Percentiles rank a stretch among this genome's conserved stretches.
phyloP scores from a whole-genome alignment of 2,113 vertebrate genomes.

The Anser brachyrhynchus region DNA sequence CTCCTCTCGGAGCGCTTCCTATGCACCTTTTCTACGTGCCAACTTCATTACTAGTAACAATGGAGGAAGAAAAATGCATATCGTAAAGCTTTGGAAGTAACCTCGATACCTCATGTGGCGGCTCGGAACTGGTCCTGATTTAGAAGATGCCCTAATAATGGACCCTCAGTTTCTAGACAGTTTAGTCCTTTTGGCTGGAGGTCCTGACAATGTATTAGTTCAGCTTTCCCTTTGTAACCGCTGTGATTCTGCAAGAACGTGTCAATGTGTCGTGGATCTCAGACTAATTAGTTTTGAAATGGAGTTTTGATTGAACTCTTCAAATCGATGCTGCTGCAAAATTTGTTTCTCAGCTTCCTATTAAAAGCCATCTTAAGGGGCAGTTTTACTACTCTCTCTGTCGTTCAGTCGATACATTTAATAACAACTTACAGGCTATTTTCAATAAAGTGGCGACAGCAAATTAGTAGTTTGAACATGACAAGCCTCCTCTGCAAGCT shows the following conservation, averaged over 20 bases:
- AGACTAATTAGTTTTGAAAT: slow-evolving; percentile 99
- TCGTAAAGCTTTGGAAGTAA: background rate
- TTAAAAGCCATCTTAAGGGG: slow-evolving; percentile 93
- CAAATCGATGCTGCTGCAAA: slow-evolving; percentile 97
- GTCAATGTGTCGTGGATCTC: slow-evolving; percentile 93
- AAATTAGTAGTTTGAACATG: slow-evolving; percentile 89
- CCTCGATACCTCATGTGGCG: background rate
- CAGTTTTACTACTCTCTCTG: slow-evolving; percentile 89
- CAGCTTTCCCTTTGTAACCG: slow-evolving; percentile 78
- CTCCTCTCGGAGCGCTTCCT: background rate
- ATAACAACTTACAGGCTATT: slow-evolving; percentile 91
- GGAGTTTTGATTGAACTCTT: slow-evolving; percentile 99
- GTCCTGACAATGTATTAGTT: slow-evolving; percentile 78
- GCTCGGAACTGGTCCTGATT: background rate
- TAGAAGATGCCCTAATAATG: background rate
- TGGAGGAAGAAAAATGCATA: background rate
- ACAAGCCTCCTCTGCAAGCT: slow-evolving; percentile 86
- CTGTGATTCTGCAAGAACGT: slow-evolving; percentile 83
- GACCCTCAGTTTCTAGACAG: slow-evolving; percentile 33
- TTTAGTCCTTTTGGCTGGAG: slow-evolving; percentile 65
- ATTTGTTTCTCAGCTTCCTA: slow-evolving; percentile 96
- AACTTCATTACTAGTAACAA: background rate
- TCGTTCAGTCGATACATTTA: slow-evolving; percentile 91
- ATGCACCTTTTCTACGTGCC: background rate
- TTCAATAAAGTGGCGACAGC: slow-evolving; percentile 90